Base-by-base conservation (phyloP, 2,888 invertebrate genomes). In the Julus scandinavius region DNA sequence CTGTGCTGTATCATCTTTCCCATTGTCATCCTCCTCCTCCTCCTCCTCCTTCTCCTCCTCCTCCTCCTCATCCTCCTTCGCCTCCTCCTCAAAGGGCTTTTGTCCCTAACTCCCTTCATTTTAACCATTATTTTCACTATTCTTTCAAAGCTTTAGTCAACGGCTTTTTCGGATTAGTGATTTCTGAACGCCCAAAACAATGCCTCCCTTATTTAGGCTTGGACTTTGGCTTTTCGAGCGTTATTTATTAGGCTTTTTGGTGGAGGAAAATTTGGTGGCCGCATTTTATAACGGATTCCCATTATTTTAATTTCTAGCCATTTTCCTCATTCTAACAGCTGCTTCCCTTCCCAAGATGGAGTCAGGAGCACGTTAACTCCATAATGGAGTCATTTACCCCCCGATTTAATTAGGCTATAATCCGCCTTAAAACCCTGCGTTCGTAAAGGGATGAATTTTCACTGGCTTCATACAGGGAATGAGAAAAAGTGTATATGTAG, bases 1-100 rank as follows among this genome's bases (percentile, higher is more conserved):
- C 72, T n/a, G n/a, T 72, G 29, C 72, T 72, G 72, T 72, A 72
- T 72, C 72, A 72, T 72, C 29, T 72, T 72, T 72, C n/a, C 63
- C n/a, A 63, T 72, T 72, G 72, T 29, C 29, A 2, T 45, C 41
- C 41, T 45, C 2, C 29, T 63, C n/a, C n/a, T n/a, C 17, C n/a
- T n/a, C n/a, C n/a, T n/a, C n/a, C n/a, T n/a, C n/a, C n/a, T n/a
- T n/a, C n/a, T n/a, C n/a, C n/a, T n/a, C n/a, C n/a, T n/a, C n/a
- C n/a, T n/a, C n/a, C n/a, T n/a, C n/a, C n/a, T n/a, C n/a, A n/a
- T n/a, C n/a, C n/a, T n/a, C n/a, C n/a, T n/a, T n/a, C n/a, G n/a
- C n/a, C n/a, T n/a, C n/a, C n/a, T 63, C n/a, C n/a, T n/a, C 17
- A 7, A 3, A 72, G n/a, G 72, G 20, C 2, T 72, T 29, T 72